Evolutionary conservation across 1,140 invertebrate genomes (phyloP).

Genomic region (Rhysida immarginata): DNA sequence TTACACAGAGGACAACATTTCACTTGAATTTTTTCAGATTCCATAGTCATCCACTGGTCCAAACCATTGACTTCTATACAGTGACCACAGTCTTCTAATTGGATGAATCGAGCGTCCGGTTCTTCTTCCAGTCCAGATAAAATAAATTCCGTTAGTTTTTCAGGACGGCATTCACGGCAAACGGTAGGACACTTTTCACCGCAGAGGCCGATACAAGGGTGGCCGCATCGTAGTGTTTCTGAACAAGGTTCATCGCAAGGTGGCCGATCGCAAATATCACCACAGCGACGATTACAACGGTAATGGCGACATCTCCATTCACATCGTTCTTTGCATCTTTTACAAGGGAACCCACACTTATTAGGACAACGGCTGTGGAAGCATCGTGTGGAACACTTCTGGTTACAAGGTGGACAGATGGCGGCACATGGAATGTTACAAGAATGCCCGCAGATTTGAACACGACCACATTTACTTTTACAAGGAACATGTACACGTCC

Average conservation of each 20-base stretch:
- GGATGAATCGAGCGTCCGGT: conserved; percentile 34
- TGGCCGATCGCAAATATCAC: too few species aligned
- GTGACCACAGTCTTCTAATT: conserved; percentile 46
- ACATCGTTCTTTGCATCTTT: conserved; percentile 32
- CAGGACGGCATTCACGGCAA: conserved; percentile 31
- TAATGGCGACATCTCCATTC: conserved; percentile 36
- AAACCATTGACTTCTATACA: conserved; percentile 33
- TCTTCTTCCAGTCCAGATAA: conserved; percentile 34
- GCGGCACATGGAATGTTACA: conserved; percentile 43
- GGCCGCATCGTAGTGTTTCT: conserved; percentile 35
- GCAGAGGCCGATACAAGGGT: conserved; percentile 47
- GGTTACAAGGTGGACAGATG: conserved; percentile 43
- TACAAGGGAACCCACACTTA: conserved; percentile 43
- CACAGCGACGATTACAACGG: conserved; percentile 38
- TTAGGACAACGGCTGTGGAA: conserved; percentile 34
- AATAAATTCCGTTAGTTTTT: conserved; percentile 36
- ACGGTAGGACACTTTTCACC: conserved; percentile 42
- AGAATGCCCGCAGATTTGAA: conserved; percentile 45
- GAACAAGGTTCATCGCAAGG: conserved; percentile 38
- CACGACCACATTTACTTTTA: conserved; percentile 37
- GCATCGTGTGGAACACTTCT: conserved; percentile 41
- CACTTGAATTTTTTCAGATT: conserved; percentile 29
- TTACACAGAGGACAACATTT: conserved; percentile 46
- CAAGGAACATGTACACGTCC: conserved; percentile 46
- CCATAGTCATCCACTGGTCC: conserved; percentile 31